A percentile compares a stretch with the other conserved stretches of the same genome.
Evolutionary conservation across 1,140 invertebrate species (phyloP).

Genomic region (Tenebrio molitor): DNA sequence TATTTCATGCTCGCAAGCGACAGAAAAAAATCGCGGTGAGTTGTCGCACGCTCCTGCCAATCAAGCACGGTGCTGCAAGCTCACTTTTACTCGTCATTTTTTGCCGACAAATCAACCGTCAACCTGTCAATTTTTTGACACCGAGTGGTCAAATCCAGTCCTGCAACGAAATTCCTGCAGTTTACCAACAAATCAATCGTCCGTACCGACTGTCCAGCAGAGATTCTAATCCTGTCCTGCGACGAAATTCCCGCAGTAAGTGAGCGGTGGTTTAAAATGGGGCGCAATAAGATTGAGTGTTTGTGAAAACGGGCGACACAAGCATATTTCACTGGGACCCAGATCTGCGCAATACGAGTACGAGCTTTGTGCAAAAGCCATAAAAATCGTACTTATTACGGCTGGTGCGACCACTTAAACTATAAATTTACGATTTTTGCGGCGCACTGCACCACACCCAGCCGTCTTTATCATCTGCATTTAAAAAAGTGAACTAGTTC

Average conservation of each 20-base stretch:
- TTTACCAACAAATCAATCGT: too few species aligned
- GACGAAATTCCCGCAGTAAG: too few species aligned
- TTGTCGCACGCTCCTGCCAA: constrained; percentile 3
- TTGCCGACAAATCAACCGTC: too few species aligned
- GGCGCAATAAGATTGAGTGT: background rate
- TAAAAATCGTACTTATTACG: constrained; percentile 6
- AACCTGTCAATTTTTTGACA: too few species aligned
- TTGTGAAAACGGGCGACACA: background rate
- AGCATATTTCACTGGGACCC: constrained; percentile 7
- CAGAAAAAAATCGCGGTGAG: constrained; percentile 7
- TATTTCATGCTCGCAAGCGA: constrained; percentile 22
- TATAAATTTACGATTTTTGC: constrained; percentile 23
- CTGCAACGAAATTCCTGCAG: too few species aligned
- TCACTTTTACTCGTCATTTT: constrained; percentile 23
- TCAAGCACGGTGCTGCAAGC: background rate
- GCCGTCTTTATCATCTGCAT: background rate
- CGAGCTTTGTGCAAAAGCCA: background rate
- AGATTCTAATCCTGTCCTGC: too few species aligned
- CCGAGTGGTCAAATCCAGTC: too few species aligned
- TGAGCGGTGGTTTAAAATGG: too few species aligned
- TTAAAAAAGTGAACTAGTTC: constrained; percentile 2
- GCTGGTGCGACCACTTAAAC: constrained; percentile 9
- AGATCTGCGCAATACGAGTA: too few species aligned
- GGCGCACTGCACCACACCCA: constrained; percentile 20
- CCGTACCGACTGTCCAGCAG: too few species aligned